Percentiles rank a stretch among this genome's conserved stretches.
Evolutionary conservation across 2,888 invertebrate genomes (phyloP).

Genomic region (Xestia rhomboidea): DNA sequence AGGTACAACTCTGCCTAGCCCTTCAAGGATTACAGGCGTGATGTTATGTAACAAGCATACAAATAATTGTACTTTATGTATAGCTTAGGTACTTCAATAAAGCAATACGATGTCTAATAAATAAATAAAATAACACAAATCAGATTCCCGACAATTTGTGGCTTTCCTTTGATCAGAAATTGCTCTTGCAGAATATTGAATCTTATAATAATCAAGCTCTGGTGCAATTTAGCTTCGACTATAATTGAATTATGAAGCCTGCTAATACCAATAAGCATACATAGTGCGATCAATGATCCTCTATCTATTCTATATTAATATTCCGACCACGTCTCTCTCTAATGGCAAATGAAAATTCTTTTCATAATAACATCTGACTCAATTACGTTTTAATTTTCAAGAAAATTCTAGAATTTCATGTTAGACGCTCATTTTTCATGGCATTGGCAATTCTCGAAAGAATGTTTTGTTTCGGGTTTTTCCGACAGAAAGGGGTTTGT

Average conservation of each 20-base stretch:
- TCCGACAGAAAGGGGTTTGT: too few species aligned
- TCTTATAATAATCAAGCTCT: conserved; percentile 26
- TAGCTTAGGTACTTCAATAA: background rate
- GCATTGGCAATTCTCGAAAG: background rate
- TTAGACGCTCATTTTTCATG: background rate
- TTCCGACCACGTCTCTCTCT: conserved; percentile 22
- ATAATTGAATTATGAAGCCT: conserved; percentile 31
- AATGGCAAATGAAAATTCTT: conserved; percentile 16
- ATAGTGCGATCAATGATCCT: conserved; percentile 5
- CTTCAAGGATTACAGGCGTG: too few species aligned
- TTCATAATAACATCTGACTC: conserved; percentile 20
- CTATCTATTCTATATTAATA: conserved; percentile 4
- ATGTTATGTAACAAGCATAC: too few species aligned
- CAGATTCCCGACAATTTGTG: conserved; percentile 3
- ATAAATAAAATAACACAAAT: background rate
- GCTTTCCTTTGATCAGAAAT: background rate
- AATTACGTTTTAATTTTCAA: conserved; percentile 12
- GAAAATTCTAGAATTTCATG: conserved; percentile 13
- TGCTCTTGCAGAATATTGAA: conserved; percentile 19
- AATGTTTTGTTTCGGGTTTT: too few species aligned
- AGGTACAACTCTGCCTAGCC: too few species aligned
- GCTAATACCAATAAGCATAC: conserved; percentile 11
- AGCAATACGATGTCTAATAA: background rate
- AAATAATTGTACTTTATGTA: too few species aligned
- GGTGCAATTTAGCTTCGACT: conserved; percentile 23